These are phyloP conservation scores for Auanema freiburgensis DNA, from an alignment of 2,888 invertebrate genomes.

Conservation along the genomic window DNA sequence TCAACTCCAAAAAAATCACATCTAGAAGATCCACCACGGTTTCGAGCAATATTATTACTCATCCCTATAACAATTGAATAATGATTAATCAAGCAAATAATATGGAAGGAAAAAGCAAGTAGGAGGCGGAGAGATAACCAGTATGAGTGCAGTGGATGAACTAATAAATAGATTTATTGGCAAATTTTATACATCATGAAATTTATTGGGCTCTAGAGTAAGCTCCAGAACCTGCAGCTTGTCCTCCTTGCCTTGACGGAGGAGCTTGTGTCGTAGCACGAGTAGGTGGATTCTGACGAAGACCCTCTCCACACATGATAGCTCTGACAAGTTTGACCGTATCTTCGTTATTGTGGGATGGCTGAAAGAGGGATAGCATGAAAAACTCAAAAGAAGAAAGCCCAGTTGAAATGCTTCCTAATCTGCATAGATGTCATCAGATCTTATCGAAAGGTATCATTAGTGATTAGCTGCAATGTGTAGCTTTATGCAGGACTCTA, in stretches of 20 bases:
- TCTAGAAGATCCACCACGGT: slow-evolving; percentile 23
- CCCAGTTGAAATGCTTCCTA: neutral
- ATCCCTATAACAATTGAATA: neutral
- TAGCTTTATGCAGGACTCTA: slow-evolving; percentile 8
- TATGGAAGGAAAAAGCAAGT: no score
- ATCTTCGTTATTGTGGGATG: slow-evolving; percentile 35
- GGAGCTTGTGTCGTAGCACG: neutral
- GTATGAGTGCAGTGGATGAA: no score
- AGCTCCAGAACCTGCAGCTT: no score
- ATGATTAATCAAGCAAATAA: no score
- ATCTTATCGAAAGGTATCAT: slow-evolving; percentile 20
- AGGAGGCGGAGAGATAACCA: no score
- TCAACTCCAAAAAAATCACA: slow-evolving; percentile 29
- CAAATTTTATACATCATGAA: no score
- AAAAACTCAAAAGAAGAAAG: neutral
- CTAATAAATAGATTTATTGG: no score
- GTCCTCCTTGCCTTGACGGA: neutral
- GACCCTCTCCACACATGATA: slow-evolving; percentile 40
- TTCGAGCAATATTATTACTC: neutral
- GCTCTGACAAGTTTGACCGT: slow-evolving; percentile 45
- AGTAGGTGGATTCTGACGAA: slow-evolving; percentile 19
- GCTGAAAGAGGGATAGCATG: slow-evolving; percentile 25
- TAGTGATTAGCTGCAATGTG: slow-evolving; percentile 13
- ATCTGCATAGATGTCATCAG: slow-evolving; percentile 12
- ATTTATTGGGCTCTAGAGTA: no score